A percentile compares a stretch with the other conserved stretches of the same genome.
phyloP scores from a whole-genome alignment of 2,888 invertebrate species.

The Lepidonotus clava region DNA sequence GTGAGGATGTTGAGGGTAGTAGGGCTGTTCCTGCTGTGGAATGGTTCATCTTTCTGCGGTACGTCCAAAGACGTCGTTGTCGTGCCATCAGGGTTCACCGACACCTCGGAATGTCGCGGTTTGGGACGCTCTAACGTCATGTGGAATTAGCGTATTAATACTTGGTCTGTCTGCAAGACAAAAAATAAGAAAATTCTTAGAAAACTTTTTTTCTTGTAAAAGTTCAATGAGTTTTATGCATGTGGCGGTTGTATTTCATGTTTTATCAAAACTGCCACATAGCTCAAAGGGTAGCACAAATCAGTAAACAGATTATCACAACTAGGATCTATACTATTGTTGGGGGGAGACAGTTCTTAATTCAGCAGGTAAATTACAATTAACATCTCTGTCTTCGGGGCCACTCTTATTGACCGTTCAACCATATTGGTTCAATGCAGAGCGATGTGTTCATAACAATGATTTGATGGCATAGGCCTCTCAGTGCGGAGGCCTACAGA shows the following conservation, averaged over 20 bases:
- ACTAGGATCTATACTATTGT: too few relatives aligned
- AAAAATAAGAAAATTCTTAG: background rate
- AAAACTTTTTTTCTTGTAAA: background rate
- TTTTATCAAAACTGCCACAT: background rate
- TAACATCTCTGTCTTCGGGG: too few relatives aligned
- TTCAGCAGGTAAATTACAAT: too few relatives aligned
- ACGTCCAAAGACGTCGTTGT: slow-evolving; percentile 35
- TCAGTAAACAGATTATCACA: too few relatives aligned
- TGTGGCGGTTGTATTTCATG: background rate
- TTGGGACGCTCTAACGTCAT: slow-evolving; percentile 56
- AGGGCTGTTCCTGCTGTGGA: slow-evolving; percentile 79
- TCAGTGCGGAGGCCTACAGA: too few relatives aligned
- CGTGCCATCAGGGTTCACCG: background rate
- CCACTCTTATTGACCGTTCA: too few relatives aligned
- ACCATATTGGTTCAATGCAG: too few relatives aligned
- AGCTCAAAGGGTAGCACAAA: too few relatives aligned
- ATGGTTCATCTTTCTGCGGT: slow-evolving; percentile 74
- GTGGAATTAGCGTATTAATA: background rate
- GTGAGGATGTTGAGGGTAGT: slow-evolving; percentile 78
- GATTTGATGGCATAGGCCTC: too few relatives aligned
- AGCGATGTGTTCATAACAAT: too few relatives aligned
- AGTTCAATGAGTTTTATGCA: background rate
- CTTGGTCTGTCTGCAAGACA: background rate
- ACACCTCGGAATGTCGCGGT: slow-evolving; percentile 9
- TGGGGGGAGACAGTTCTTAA: background rate